phyloP scores from a whole-genome alignment of 2,113 vertebrate genomes.

The Scartelaos histophorus region DNA sequence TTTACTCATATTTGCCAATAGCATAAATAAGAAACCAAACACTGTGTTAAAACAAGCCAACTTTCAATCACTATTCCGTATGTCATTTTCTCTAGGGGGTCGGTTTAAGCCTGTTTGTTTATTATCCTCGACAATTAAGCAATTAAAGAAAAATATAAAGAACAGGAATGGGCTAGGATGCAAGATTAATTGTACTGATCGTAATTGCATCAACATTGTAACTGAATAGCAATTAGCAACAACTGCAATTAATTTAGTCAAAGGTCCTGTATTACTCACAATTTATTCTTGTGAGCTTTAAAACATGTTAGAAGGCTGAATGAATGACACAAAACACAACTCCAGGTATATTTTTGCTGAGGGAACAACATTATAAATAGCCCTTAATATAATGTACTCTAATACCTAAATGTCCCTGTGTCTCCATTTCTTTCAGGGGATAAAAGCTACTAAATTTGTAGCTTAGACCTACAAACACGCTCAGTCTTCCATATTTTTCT shows the following conservation, averaged over 20 bases:
- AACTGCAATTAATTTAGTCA: no score
- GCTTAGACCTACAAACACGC: background rate
- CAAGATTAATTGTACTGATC: background rate
- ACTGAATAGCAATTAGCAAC: no score
- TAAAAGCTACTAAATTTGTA: background rate
- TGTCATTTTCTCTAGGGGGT: background rate
- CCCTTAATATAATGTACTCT: no score
- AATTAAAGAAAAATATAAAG: background rate
- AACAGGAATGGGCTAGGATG: background rate
- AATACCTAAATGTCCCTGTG: no score
- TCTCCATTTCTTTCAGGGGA: background rate
- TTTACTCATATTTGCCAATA: slow-evolving; percentile 48
- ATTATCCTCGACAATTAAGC: background rate
- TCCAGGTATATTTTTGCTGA: no score
- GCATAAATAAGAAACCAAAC: slow-evolving; percentile 32
- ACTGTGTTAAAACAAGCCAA: slow-evolving; percentile 6
- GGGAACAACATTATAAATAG: no score
- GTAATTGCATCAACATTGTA: background rate
- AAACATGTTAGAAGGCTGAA: no score
- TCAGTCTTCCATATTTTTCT: background rate
- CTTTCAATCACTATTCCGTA: background rate
- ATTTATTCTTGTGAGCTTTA: no score
- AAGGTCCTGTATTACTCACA: no score
- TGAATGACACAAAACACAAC: no score
- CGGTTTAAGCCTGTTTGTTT: background rate